Conservation (phyloP, 2,797 vertebrate genomes). For the Tragopan temminckii region DNA sequence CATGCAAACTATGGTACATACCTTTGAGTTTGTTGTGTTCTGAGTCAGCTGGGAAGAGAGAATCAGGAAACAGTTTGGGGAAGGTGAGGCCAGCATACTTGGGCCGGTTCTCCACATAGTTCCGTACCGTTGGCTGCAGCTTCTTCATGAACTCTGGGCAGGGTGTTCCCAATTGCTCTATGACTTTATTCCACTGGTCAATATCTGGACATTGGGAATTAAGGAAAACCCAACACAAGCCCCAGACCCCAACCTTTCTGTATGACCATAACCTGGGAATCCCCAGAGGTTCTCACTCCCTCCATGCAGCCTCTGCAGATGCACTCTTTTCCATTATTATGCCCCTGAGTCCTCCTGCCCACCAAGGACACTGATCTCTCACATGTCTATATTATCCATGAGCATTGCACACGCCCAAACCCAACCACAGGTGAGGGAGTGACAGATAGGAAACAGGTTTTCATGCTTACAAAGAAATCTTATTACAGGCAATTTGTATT, state of each 20-base stretch:
- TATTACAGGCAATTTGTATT: neutral
- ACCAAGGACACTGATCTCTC: neutral
- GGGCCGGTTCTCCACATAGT: slow-evolving; percentile 98
- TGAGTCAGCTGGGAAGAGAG: slow-evolving; percentile 97
- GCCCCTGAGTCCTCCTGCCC: neutral
- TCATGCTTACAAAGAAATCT: neutral
- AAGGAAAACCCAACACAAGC: slow-evolving; percentile 80
- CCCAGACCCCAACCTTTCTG: neutral
- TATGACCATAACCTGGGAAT: neutral
- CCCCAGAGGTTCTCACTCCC: neutral
- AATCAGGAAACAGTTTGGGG: slow-evolving; percentile 98
- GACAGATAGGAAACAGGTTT: neutral
- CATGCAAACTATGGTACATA: slow-evolving; percentile 65
- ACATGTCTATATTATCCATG: neutral
- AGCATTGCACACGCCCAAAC: neutral
- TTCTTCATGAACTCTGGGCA: slow-evolving; percentile 99
- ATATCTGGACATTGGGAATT: slow-evolving; percentile 90
- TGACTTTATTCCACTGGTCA: slow-evolving; percentile 99
- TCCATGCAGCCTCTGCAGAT: neutral
- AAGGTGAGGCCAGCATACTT: slow-evolving; percentile 98
- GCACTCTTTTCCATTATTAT: neutral
- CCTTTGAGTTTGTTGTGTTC: slow-evolving; percentile 99
- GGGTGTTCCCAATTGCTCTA: slow-evolving; percentile 98
- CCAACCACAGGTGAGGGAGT: neutral
- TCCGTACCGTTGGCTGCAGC: slow-evolving; percentile 97